These are phyloP conservation scores for Cyrtonyx montezumae DNA, from an alignment of 2,113 vertebrate genomes.

Conservation along the genomic window DNA sequence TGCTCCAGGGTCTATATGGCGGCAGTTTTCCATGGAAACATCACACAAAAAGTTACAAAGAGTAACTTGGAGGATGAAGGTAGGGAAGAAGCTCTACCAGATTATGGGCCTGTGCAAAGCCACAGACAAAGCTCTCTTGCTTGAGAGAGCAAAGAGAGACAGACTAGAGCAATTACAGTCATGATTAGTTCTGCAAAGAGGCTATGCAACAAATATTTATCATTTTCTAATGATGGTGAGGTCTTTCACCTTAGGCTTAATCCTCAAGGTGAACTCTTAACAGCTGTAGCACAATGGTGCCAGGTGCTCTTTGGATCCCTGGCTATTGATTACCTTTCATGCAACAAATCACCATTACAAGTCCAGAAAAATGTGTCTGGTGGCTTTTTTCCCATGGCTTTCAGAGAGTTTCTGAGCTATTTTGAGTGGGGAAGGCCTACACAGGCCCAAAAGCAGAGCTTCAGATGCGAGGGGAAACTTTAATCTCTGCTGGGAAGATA, in stretches of 20 bases:
- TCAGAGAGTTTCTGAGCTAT: not conserved
- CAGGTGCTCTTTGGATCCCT: slow-evolving; percentile 1
- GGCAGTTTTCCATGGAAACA: not conserved
- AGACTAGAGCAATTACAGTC: not conserved
- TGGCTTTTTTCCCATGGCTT: not conserved
- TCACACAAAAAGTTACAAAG: not conserved
- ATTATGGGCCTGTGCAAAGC: not conserved
- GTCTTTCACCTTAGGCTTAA: slow-evolving; percentile 20
- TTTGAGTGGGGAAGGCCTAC: not conserved
- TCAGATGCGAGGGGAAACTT: not conserved
- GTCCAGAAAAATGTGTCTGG: not conserved
- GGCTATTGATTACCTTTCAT: not conserved
- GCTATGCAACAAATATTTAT: not conserved
- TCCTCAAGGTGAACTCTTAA: slow-evolving; percentile 42
- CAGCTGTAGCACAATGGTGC: not conserved
- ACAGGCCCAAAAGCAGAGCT: not conserved
- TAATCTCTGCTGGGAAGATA: not conserved
- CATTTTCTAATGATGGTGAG: not conserved
- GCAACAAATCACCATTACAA: not conserved
- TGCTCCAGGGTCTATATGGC: not conserved
- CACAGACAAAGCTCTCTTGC: not conserved
- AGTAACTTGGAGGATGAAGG: not conserved
- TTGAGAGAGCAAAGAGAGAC: not conserved
- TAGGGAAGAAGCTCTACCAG: not conserved
- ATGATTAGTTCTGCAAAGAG: not conserved